Conservation (phyloP, 37 sponge, comb jelly and placozoan genomes). For the Oscarella lobularis region DNA sequence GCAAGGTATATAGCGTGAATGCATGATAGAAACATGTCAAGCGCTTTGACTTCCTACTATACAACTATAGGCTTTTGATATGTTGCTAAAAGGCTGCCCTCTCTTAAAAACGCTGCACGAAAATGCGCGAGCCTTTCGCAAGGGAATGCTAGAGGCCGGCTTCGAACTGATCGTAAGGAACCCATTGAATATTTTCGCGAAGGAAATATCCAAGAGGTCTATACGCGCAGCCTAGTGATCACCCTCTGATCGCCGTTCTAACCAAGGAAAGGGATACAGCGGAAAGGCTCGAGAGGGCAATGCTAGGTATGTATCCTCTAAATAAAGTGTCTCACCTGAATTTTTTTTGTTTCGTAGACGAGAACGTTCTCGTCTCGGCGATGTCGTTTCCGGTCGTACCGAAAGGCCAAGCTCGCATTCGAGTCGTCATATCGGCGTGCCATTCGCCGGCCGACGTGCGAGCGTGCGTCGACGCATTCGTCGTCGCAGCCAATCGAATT, state of each 20-base stretch:
- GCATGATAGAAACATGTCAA: not conserved
- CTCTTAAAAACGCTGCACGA: constrained; percentile 42
- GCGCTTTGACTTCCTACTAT: not conserved
- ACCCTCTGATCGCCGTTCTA: not conserved
- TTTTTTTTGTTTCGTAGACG: too few species aligned
- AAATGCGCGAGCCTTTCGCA: constrained; percentile 69
- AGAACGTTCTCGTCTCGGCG: not conserved
- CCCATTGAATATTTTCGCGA: too few species aligned
- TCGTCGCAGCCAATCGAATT: not conserved
- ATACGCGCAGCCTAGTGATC: not conserved
- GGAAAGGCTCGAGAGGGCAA: not conserved
- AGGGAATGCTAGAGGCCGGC: constrained; percentile 59
- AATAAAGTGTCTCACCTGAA: too few species aligned
- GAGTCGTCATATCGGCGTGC: not conserved
- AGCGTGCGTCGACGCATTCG: not conserved
- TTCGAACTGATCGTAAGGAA: constrained; percentile 50
- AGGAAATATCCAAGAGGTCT: too few species aligned
- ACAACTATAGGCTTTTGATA: constrained; percentile 27
- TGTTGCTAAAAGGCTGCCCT: constrained; percentile 45
- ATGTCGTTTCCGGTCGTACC: not conserved
- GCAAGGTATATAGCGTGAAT: constrained; percentile 27
- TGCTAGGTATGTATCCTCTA: not conserved
- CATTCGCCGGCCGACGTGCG: not conserved
- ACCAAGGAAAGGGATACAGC: not conserved
- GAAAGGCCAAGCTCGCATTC: not conserved